These are phyloP conservation scores for Struthidea cinerea DNA, from an alignment of 2,113 vertebrate species.

Conservation along the genomic window DNA sequence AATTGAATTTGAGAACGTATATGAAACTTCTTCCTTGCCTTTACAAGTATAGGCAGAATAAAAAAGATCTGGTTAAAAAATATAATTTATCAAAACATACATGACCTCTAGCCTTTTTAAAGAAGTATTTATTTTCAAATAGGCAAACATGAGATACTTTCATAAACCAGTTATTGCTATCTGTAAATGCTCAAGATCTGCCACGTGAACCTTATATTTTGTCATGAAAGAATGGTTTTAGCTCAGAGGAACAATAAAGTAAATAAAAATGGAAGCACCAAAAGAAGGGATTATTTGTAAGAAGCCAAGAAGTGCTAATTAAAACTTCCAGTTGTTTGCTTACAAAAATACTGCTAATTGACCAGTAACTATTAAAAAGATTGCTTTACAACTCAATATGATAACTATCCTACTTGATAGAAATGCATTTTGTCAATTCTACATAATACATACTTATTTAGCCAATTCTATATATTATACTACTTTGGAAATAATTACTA, in stretches of 20 bases:
- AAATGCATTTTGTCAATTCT: background rate
- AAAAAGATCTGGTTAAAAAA: background rate
- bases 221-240: background rate
- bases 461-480: background rate
- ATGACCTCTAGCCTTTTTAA: background rate
- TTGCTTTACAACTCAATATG: background rate
- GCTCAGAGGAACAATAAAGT: background rate
- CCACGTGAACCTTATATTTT: background rate
- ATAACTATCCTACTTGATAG: background rate
- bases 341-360: background rate
- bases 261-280: background rate
- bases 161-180: background rate
- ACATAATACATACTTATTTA: background rate
- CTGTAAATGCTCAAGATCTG: background rate
- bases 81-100: background rate
- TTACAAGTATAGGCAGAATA: background rate
- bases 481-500: background rate
- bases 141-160: background rate
- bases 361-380: background rate
- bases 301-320: background rate
- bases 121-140: background rate
- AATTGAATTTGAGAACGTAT: background rate
- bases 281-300: background rate
- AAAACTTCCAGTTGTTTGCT: background rate
- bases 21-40: background rate